Conservation (phyloP, 2,888 invertebrate genomes). For the Epinotia demarniana region DNA sequence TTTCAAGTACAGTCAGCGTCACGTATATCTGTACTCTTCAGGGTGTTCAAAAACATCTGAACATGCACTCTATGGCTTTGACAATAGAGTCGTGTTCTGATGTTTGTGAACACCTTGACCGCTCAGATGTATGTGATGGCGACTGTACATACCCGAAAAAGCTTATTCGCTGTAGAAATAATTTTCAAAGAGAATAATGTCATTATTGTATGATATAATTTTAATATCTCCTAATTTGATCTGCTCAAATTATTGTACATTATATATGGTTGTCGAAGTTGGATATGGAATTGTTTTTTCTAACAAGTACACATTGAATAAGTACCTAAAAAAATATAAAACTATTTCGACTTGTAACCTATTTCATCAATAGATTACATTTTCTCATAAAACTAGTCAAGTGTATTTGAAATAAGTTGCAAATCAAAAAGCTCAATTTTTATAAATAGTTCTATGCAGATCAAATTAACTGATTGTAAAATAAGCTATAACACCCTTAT, state of each 20-base stretch:
- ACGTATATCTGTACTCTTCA: no score
- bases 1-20: no score
- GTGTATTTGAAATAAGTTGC: slow-evolving; percentile 26
- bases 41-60: no score
- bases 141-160: background rate
- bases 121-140: no score
- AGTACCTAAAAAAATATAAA: background rate
- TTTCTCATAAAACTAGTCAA: slow-evolving; percentile 46
- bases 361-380: slow-evolving; percentile 2
- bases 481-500: slow-evolving; percentile 40
- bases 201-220: slow-evolving; percentile 4
- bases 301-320: background rate
- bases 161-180: background rate
- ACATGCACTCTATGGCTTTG: no score
- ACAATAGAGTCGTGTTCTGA: no score
- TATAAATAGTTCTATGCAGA: slow-evolving; percentile 17
- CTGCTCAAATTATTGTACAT: slow-evolving; percentile 8
- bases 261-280: background rate
- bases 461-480: slow-evolving; percentile 19
- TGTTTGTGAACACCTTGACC: no score
- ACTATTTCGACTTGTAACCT: background rate
- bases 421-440: slow-evolving; percentile 21
- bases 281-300: background rate
- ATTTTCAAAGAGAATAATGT: background rate
- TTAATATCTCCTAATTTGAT: slow-evolving; percentile 18